These are phyloP conservation scores for Lindbergichthys nudifrons DNA, from an alignment of 2,797 vertebrate species.

Conservation along the genomic window DNA sequence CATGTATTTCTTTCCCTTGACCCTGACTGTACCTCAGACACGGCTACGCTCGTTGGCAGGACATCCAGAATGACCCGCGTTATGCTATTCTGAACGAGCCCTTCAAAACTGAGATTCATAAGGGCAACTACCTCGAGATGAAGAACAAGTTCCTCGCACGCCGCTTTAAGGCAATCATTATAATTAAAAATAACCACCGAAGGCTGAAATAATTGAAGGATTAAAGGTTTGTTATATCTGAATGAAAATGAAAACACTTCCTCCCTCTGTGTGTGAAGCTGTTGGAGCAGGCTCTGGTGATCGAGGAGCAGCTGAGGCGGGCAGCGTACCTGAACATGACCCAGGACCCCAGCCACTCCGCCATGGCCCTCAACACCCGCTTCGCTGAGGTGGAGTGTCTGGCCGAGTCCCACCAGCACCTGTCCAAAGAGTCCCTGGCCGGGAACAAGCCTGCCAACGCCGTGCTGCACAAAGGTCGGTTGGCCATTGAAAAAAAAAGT, in stretches of 20 bases:
- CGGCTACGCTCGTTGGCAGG: slow-evolving; percentile 98
- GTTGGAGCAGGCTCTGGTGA: slow-evolving; percentile 97
- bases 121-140: slow-evolving; percentile 99
- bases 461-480: slow-evolving; percentile 95
- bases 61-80: slow-evolving; percentile 96
- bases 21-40: slow-evolving; percentile 83
- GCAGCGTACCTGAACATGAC: slow-evolving; percentile 98
- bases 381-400: slow-evolving; percentile 97
- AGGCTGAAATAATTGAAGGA: slow-evolving; percentile 35
- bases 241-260: slow-evolving; percentile 23
- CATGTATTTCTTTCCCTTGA: slow-evolving; percentile 81
- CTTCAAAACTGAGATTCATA: slow-evolving; percentile 97
- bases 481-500: slow-evolving; percentile 16
- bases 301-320: slow-evolving; percentile 95
- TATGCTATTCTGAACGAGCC: slow-evolving; percentile 96
- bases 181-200: slow-evolving; percentile 9
- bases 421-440: slow-evolving; percentile 97
- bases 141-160: slow-evolving; percentile 99
- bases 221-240: slow-evolving; percentile 37
- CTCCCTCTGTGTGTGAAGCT: slow-evolving; percentile 77
- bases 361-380: slow-evolving; percentile 97
- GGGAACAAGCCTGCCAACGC: slow-evolving; percentile 98
- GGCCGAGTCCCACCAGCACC: slow-evolving; percentile 98
- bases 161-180: slow-evolving; percentile 90
- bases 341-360: slow-evolving; percentile 94